These are phyloP conservation scores for Physeter macrocephalus DNA, from an alignment of 2,113 vertebrate genomes.

Conservation along the genomic window DNA sequence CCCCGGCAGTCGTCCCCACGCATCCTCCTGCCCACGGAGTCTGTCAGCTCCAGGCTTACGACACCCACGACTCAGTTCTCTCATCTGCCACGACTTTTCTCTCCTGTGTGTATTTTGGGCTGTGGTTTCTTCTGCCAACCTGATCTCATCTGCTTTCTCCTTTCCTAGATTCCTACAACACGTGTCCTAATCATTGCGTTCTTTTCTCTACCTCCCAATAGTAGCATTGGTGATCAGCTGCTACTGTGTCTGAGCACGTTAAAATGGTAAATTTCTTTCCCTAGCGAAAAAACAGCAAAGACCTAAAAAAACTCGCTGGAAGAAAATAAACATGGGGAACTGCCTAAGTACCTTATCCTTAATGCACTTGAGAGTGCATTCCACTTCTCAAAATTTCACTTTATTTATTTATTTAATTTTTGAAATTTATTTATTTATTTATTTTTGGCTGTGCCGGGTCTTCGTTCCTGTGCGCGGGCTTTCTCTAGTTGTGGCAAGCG, in stretches of 20 bases:
- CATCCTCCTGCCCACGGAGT: rapidly evolving
- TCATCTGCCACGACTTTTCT: not conserved
- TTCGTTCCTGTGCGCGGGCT: no score
- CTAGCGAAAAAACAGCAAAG: not conserved
- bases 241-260: not conserved
- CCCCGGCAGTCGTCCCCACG: no score
- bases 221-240: not conserved
- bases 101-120: not conserved
- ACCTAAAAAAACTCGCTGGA: not conserved
- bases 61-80: not conserved
- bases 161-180: not conserved
- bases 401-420: no score
- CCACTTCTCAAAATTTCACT: not conserved
- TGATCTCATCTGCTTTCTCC: not conserved
- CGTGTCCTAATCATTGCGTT: not conserved
- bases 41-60: not conserved
- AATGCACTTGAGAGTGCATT: not conserved
- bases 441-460: no score
- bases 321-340: not conserved
- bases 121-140: not conserved
- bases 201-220: not conserved
- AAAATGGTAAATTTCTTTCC: not conserved
- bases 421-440: no score
- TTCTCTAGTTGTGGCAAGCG: no score
- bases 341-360: not conserved